Evolutionary conservation across 2,113 vertebrate genomes (phyloP), one percentile per base, ranked within the genome.

Genomic region (Grallaria varia): DNA sequence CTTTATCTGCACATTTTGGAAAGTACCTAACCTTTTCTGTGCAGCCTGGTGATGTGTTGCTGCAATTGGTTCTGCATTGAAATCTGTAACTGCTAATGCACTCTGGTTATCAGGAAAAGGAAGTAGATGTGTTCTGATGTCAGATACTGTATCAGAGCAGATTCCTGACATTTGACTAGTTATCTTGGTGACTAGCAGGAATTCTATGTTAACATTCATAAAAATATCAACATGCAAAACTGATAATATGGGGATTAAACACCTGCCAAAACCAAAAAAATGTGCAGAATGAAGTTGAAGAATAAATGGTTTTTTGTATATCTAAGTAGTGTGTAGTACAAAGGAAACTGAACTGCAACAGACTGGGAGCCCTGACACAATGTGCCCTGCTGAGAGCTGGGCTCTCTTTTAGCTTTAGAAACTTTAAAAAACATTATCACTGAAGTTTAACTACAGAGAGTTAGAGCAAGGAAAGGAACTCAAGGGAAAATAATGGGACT

Each of bases 91-190:
- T 91, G 22, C 50, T 88, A 17, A 40, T 44, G 47, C 52, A 40
- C 37, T n/a, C 37, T 66, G 76, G 9, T 7, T 79, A 66, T 28
- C 81, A 58, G 81, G 40, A 59, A 77, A 89, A 83, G 59, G 68
- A n/a, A 79, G 62, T 53, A 89, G 66, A 89, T 39, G 24, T 58
- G 30, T 75, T 75, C 40, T 62, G 44, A 33, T 44, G 8, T 49
- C 66, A 82, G 91, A 89, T 82, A 76, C 37, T 0, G 0, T 87
- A 83, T 89, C 81, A 50, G 56, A 81, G 20, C 59, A 42, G 27
- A 24, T 95, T 95, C 91, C 78, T 73, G 87, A 66, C 44, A 82
- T 89, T 92, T 63, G 69, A 37, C 37, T 89, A 37, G 74, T 93
- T 62, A 84, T 45, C 52, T 39, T 6, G 4, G 44, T 92, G 89